Conservation (phyloP, 2,888 invertebrate species). For the Crocallis elinguaria region DNA sequence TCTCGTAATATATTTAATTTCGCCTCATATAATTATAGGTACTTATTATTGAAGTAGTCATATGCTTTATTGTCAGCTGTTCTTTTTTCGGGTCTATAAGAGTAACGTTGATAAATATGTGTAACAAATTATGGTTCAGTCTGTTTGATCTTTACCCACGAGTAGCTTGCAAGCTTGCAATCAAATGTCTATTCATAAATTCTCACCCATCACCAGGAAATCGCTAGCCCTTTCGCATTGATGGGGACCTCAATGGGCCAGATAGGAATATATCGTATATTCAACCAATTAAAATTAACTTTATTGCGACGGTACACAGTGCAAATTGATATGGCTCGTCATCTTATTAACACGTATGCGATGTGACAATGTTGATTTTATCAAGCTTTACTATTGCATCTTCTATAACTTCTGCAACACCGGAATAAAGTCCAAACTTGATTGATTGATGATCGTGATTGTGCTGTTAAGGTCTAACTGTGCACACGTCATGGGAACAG, state of each 20-base stretch:
- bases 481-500: slow-evolving; percentile 68
- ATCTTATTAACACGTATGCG: slow-evolving; percentile 6
- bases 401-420: slow-evolving; percentile 35
- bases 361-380: slow-evolving; percentile 39
- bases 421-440: slow-evolving; percentile 44
- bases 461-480: slow-evolving; percentile 59
- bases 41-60: no score
- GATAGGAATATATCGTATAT: no score
- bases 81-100: no score
- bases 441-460: slow-evolving; percentile 30
- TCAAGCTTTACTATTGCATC: slow-evolving; percentile 35
- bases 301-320: slow-evolving; percentile 21
- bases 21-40: no score
- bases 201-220: slow-evolving; percentile 41
- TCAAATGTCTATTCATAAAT: slow-evolving; percentile 26
- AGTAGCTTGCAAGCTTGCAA: neutral
- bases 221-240: slow-evolving; percentile 41
- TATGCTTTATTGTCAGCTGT: no score
- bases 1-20: no score
- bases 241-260: no score
- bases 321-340: slow-evolving; percentile 19
- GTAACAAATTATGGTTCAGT: neutral
- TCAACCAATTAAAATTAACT: neutral
- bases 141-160: slow-evolving; percentile 4
- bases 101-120: no score